Base-by-base conservation (phyloP, 2,113 vertebrate genomes). In the Rhinichthys klamathensis region DNA sequence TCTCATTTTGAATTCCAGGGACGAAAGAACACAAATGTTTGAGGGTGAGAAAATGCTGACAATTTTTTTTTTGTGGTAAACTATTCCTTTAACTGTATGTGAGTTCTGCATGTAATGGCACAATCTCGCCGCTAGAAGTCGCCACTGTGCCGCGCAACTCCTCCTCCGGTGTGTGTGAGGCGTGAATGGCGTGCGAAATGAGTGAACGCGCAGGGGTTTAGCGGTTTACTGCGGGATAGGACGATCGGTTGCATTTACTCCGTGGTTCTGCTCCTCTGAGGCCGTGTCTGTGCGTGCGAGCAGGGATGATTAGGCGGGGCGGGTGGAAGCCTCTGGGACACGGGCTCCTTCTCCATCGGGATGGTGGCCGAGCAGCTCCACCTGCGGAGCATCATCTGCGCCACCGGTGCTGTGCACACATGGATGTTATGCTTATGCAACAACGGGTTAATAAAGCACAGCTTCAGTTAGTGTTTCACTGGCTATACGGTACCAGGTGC, bases 71-170 rank as follows among this genome's bases (percentile, higher is more conserved):
- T 16, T 51, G 7, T 41, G 6, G 51, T 21, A 56, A 56, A 56
- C 18, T 56, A 21, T 6, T 54, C 51, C 18, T 54, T 41, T 23
- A 67, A 12, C 32, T 58, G 18, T 11, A 6, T 21, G n/a, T 3
- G 18, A 51, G 54, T 35, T 30, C 12, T 23, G 12, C 69, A 27
- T 82, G 86, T 79, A 86, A 78, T 87, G 23, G 5, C 81, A 3
- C 13, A 16, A 12, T 21, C 4, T 2, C 21, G 38, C 81, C 88
- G 72, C 86, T 86, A 89, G 86, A 84, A 46, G 84, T 49, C 88
- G 79, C 84, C 70, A 65, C 35, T 80, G 76, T 69, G 84, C 80
- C 84, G 67, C 44, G 18, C 67, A 72, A 67, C 60, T 58, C 82
- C 44, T 74, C 35, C 25, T 78, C 49, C 35, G 38, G 7, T 41